A percentile compares a stretch with the other conserved stretches of the same genome.
These are phyloP conservation scores for Scolanthus callimorphus DNA, from an alignment of 92 coral and sea anemone species.

Conservation along the genomic window DNA sequence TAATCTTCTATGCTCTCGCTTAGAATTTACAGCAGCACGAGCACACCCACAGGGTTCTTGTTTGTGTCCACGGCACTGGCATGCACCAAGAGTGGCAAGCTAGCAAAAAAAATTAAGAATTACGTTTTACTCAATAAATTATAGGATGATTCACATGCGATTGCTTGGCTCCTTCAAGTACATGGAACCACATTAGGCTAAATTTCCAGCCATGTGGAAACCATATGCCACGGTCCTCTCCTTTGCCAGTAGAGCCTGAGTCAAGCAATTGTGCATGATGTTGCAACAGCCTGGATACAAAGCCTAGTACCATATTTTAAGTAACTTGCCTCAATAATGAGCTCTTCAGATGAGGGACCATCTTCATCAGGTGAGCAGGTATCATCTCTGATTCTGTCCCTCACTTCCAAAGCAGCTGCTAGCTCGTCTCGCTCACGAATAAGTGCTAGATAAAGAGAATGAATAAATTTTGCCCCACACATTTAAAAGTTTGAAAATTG, in stretches of 20 bases:
- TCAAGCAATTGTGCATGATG: no score
- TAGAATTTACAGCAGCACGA: constrained; percentile 84
- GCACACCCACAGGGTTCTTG: constrained; percentile 90
- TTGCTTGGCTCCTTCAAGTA: no score
- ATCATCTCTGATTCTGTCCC: constrained; percentile 70
- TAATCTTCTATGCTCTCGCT: constrained; percentile 58
- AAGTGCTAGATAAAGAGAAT: constrained; percentile 51
- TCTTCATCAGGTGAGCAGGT: constrained; percentile 58
- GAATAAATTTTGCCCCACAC: no score
- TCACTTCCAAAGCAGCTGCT: constrained; percentile 82
- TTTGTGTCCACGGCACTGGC: constrained; percentile 86
- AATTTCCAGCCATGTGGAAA: no score
- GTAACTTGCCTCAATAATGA: constrained; percentile 62
- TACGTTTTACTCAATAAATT: no score
- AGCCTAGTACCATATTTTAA: no score
- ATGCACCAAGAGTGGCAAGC: constrained; percentile 86
- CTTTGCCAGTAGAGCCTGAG: no score
- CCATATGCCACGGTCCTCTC: no score
- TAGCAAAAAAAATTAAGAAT: constrained; percentile 1
- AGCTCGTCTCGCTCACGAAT: constrained; percentile 86
- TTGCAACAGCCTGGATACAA: no score
- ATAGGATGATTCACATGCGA: no score
- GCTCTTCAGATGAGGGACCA: constrained; percentile 67
- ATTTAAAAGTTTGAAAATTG: no score
- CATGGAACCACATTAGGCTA: no score